Evolutionary conservation across 2,797 vertebrate genomes (phyloP).

Genomic region (Silurus aristotelis): DNA sequence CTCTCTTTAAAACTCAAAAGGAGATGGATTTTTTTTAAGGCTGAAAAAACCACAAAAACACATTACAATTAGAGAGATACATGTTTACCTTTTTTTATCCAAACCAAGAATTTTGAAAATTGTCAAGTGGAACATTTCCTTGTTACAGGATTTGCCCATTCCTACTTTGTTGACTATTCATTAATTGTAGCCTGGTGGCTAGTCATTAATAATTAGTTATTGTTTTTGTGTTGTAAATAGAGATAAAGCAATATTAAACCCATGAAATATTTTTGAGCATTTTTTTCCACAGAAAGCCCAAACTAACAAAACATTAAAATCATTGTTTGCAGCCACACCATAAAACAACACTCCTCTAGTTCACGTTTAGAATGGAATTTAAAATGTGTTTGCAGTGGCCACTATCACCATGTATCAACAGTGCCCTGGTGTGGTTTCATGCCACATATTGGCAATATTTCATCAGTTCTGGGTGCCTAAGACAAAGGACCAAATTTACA

Average conservation of each 20-base stretch:
- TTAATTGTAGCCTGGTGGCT: neutral
- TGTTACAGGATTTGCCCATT: neutral
- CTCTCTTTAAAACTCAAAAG: neutral
- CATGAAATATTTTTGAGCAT: neutral
- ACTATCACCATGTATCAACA: constrained; percentile 33
- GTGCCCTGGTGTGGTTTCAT: neutral
- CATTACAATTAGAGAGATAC: neutral
- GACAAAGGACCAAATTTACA: constrained; percentile 39
- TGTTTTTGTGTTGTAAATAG: neutral
- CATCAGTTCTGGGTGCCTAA: constrained; percentile 23
- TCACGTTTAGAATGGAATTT: constrained; percentile 15
- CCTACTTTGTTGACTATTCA: neutral
- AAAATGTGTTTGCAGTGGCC: constrained; percentile 27
- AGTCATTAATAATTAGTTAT: neutral
- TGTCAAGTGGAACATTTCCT: neutral
- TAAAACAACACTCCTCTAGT: neutral
- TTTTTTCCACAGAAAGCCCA: neutral
- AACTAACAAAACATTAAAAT: neutral
- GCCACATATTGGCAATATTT: constrained; percentile 46
- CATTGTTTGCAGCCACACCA: neutral
- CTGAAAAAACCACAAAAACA: neutral
- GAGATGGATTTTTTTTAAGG: neutral
- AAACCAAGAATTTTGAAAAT: neutral
- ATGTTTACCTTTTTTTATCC: neutral
- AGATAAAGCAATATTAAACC: neutral